Conservation (phyloP, 2,113 vertebrate genomes). For the Aegithalos caudatus region DNA sequence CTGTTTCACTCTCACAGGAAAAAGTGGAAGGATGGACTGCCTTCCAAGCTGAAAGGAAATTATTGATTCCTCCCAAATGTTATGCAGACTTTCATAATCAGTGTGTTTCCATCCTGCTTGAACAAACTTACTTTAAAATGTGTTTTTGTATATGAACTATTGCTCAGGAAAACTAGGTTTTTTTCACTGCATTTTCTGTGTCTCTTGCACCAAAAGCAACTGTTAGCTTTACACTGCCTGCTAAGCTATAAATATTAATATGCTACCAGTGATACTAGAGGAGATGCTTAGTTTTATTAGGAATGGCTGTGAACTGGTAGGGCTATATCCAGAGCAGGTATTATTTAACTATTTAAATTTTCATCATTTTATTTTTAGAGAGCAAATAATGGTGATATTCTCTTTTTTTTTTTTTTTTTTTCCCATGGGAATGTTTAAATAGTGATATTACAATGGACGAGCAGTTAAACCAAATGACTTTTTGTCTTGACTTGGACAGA, state of each 20-base stretch:
- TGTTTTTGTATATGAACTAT: not conserved
- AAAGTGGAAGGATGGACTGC: not conserved
- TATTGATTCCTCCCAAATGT: not conserved
- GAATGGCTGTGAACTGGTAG: conserved; percentile 14
- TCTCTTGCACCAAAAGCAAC: not conserved
- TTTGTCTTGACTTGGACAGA: not conserved
- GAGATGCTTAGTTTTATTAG: conserved; percentile 11
- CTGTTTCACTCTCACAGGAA: not conserved
- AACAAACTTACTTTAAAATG: conserved; percentile 14
- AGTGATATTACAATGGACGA: not conserved
- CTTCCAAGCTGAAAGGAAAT: conserved; percentile 27
- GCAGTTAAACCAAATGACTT: not conserved
- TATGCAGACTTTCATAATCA: conserved; percentile 36
- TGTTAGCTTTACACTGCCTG: conserved; percentile 31
- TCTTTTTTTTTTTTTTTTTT: not conserved
- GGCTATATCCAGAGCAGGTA: not conserved
- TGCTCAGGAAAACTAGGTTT: conserved; percentile 12
- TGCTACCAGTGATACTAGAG: not conserved
- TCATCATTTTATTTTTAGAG: conserved; percentile 22
- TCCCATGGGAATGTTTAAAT: not conserved
- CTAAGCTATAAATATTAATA: conserved; percentile 47
- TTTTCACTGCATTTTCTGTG: conserved; percentile 31
- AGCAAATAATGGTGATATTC: not conserved
- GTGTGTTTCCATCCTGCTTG: conserved; percentile 2
- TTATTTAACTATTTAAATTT: not conserved